These are phyloP conservation scores for Drosophila watanabei DNA, from an alignment of 1,140 invertebrate species.

Conservation along the genomic window DNA sequence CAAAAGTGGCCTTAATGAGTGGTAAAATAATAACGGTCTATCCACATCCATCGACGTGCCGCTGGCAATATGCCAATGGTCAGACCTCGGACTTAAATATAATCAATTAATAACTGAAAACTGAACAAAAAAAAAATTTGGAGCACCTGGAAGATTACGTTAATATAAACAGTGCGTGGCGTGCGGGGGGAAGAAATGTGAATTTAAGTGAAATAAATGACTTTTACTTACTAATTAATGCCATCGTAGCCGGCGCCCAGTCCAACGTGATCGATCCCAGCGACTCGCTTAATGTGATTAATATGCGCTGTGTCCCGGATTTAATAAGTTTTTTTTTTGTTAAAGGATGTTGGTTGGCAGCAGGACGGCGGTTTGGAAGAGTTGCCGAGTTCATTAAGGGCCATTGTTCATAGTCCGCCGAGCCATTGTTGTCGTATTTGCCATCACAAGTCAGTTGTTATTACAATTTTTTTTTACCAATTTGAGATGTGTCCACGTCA, in stretches of 20 bases:
- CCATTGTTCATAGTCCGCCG: constrained; percentile 63
- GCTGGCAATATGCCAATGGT: constrained; percentile 75
- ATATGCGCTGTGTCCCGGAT: constrained; percentile 91
- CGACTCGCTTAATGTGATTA: constrained; percentile 95
- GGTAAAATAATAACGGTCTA: constrained; percentile 60
- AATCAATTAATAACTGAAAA: constrained; percentile 82
- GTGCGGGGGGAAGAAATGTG: constrained; percentile 56
- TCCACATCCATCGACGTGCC: constrained; percentile 25
- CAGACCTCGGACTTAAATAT: constrained; percentile 73
- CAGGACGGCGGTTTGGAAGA: constrained; percentile 11
- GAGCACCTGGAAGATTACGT: constrained; percentile 53
- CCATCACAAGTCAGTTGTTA: constrained; percentile 71
- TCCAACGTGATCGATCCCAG: constrained; percentile 95
- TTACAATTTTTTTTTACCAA: constrained; percentile 72
- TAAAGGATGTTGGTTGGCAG: constrained; percentile 57
- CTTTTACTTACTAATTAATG: constrained; percentile 94
- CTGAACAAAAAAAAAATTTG: not conserved
- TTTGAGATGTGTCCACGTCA: constrained; percentile 69
- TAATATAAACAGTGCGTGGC: constrained; percentile 4
- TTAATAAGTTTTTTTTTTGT: not conserved
- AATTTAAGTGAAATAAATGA: constrained; percentile 84
- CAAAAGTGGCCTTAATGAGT: constrained; percentile 63
- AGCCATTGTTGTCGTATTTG: constrained; percentile 49
- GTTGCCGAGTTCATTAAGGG: constrained; percentile 70
- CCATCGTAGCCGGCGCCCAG: constrained; percentile 95